A percentile compares a stretch with the other conserved stretches of the same genome.
These are phyloP conservation scores for Hipparchia semele DNA, from an alignment of 2,888 invertebrate species.

Conservation along the genomic window DNA sequence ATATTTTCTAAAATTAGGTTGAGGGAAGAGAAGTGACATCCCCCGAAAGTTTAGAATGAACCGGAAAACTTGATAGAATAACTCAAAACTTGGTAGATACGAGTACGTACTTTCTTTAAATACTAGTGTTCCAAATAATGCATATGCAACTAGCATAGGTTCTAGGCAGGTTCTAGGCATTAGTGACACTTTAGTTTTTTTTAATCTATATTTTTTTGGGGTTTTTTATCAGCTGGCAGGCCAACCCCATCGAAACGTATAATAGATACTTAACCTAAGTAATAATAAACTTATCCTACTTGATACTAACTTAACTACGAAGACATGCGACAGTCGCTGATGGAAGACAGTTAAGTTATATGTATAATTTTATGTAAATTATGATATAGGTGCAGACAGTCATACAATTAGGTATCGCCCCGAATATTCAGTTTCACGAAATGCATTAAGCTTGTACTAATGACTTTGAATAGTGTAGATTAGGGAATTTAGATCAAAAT, in stretches of 20 bases:
- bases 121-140: not conserved
- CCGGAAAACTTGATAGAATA: not conserved
- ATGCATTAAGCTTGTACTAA: not conserved
- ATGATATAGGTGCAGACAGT: slow-evolving; percentile 7
- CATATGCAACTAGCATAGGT: not conserved
- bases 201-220: no score
- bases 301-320: no score
- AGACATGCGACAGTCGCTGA: no score
- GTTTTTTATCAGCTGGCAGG: no score
- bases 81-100: not conserved
- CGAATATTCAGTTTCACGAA: not conserved
- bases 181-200: no score
- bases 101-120: no score
- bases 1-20: not conserved
- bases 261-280: no score
- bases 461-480: not conserved
- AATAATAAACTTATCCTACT: no score
- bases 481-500: not conserved
- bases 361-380: slow-evolving; percentile 5
- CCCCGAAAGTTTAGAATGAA: not conserved
- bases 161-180: no score
- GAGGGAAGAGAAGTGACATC: not conserved
- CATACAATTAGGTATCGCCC: not conserved
- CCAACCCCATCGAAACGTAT: no score
- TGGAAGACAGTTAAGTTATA: not conserved